A percentile compares a stretch with the other conserved stretches of the same genome.
Conservation (phyloP, 2,797 vertebrate genomes). For the Eleutherodactylus coqui region DNA sequence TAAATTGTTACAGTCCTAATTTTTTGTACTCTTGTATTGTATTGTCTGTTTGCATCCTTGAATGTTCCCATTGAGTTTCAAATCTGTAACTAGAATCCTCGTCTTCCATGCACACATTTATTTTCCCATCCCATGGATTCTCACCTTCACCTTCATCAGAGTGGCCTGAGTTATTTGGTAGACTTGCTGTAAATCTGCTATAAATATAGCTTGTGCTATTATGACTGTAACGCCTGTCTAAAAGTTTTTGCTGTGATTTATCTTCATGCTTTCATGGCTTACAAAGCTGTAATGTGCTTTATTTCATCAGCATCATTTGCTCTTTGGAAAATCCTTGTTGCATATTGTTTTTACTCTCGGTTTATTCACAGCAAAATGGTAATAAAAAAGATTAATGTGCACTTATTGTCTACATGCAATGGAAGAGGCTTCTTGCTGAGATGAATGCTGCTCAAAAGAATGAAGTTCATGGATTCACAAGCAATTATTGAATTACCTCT, state of each 20-base stretch:
- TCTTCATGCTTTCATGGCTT: slow-evolving; percentile 7
- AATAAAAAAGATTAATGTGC: neutral
- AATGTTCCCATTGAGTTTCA: neutral
- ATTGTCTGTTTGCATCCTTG: neutral
- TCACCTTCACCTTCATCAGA: slow-evolving; percentile 44
- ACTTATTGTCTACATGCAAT: neutral
- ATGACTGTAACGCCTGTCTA: neutral
- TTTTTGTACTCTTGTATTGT: neutral
- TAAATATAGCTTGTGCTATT: slow-evolving; percentile 42
- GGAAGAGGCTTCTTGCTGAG: neutral
- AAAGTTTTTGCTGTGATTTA: slow-evolving; percentile 37
- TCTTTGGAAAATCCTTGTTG: neutral
- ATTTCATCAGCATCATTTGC: slow-evolving; percentile 17
- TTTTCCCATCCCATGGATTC: slow-evolving; percentile 30
- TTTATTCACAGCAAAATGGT: slow-evolving; percentile 8
- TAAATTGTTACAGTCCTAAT: neutral
- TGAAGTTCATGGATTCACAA: neutral
- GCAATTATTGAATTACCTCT: neutral
- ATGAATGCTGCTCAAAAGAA: neutral
- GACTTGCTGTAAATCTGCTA: slow-evolving; percentile 35
- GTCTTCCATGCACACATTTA: slow-evolving; percentile 8
- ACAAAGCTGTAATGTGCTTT: slow-evolving; percentile 26
- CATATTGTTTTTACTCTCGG: slow-evolving; percentile 9
- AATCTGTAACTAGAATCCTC: slow-evolving; percentile 20
- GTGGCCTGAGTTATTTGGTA: slow-evolving; percentile 29